Base-by-base conservation (phyloP, 2,113 vertebrate species). In the Heterocephalus glaber region DNA sequence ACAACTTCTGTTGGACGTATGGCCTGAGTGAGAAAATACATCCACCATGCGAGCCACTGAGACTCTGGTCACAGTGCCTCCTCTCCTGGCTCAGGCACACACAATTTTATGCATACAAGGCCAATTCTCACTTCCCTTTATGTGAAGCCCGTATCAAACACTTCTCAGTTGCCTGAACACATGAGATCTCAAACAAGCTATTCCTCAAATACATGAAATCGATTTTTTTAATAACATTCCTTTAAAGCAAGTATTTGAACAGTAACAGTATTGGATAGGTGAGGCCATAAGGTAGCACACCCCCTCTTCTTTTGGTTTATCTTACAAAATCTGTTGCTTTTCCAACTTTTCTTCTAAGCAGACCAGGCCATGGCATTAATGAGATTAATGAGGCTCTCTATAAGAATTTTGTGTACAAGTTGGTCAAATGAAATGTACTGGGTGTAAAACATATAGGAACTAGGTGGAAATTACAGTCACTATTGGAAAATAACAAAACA, bases 211-310 rank as follows among this genome's bases (percentile, higher is more conserved):
- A 74, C 20, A 11, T 77, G 24, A 74, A 83, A 58, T 80, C 60
- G 89, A 72, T 60, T 76, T 92, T 80, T 92, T 88, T 85, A 47
- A 66, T n/a, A 79, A 85, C 38, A 49, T 16, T 89, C 44, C 68
- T 79, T 86, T 66, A 79, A 56, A 89, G 72, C 22, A 81, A 94
- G 5, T 33, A 49, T 89, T 28, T 85, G 9, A 35, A 74, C 5
- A 70, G 41, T n/a, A 44, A 89, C 28, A 38, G 10, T 24, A 60
- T 35, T 7, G 19, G 2, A n/a, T 2, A 28, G 22, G 33, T 9
- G 4, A 4, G 26, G 26, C 61, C 8, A 28, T 30, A 3, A 26
- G 33, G 30, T 90, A 63, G 54, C 11, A 35, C 33, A 41, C 13
- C 30, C 49, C 47, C 65, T 19, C 38, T 30, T 10, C 7, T 17